These are phyloP conservation scores for Cynodonichthys magdalenae DNA, from an alignment of 2,797 vertebrate species.

Conservation along the genomic window DNA sequence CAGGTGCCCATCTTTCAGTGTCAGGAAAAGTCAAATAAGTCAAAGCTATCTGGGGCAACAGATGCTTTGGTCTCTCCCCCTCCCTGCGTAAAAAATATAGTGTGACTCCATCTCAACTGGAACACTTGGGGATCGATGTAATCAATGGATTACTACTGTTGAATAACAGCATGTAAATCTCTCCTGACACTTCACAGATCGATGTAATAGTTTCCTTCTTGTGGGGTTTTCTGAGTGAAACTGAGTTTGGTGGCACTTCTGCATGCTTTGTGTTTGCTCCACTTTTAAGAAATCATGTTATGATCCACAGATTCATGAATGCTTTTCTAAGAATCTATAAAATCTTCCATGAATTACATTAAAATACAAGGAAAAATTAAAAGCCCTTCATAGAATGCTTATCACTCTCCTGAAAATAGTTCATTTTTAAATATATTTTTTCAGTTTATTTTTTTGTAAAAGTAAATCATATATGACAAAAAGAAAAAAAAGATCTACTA, in stretches of 20 bases:
- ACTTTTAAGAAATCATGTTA: not conserved
- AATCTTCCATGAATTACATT: not conserved
- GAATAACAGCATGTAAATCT: conserved; percentile 47
- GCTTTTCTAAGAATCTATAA: not conserved
- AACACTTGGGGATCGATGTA: conserved; percentile 63
- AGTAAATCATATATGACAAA: too few relatives aligned
- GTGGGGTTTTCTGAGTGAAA: conserved; percentile 25
- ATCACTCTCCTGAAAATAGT: too few relatives aligned
- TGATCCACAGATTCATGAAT: not conserved
- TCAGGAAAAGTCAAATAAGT: conserved; percentile 79
- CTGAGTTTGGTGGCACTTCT: not conserved
- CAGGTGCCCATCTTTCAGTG: conserved; percentile 66
- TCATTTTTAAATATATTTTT: too few relatives aligned
- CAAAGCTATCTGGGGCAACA: conserved; percentile 81
- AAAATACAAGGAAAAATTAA: too few relatives aligned
- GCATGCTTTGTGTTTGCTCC: not conserved
- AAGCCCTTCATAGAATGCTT: too few relatives aligned
- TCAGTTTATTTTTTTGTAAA: too few relatives aligned
- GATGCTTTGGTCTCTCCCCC: conserved; percentile 59
- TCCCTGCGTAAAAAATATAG: conserved; percentile 51
- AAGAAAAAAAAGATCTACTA: too few relatives aligned
- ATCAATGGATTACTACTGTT: conserved; percentile 71
- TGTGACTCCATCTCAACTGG: conserved; percentile 57
- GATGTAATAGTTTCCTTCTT: not conserved
- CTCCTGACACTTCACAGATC: conserved; percentile 4